phyloP scores from a whole-genome alignment of 1,140 invertebrate genomes.

The Magallana ariakensis region DNA sequence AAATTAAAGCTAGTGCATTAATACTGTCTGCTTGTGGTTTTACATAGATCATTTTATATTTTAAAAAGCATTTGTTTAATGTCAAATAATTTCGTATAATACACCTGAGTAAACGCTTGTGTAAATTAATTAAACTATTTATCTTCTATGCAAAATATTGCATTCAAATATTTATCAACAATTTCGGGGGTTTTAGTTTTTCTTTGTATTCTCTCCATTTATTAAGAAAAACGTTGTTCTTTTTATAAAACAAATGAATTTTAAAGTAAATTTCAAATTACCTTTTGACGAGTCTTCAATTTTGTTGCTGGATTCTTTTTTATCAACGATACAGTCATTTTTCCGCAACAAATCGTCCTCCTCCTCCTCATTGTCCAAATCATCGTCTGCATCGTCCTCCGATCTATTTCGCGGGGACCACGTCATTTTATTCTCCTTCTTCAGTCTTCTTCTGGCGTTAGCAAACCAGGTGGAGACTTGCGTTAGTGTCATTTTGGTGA shows the following conservation, averaged over 20 bases:
- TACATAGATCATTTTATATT: neutral
- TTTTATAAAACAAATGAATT: no score
- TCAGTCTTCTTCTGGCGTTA: slow-evolving; percentile 81
- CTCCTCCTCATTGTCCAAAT: slow-evolving; percentile 61
- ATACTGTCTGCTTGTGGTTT: neutral
- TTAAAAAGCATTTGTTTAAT: slow-evolving; percentile 11
- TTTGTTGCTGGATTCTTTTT: neutral
- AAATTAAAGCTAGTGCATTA: neutral
- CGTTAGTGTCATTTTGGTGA: slow-evolving; percentile 99
- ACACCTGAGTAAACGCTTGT: neutral
- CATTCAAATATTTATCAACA: neutral
- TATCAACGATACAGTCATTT: neutral
- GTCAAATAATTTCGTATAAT: neutral
- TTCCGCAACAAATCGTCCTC: slow-evolving; percentile 51
- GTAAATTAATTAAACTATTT: neutral
- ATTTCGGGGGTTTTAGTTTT: no score
- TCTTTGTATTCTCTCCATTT: no score
- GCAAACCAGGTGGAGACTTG: slow-evolving; percentile 83
- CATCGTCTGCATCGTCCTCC: slow-evolving; percentile 82
- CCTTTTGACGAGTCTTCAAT: neutral
- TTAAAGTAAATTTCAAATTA: neutral
- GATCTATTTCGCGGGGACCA: slow-evolving; percentile 94
- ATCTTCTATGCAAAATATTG: neutral
- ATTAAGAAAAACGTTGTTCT: no score
- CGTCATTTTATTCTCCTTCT: slow-evolving; percentile 99